phyloP scores from a whole-genome alignment of 1,140 invertebrate species.

The Maconellicoccus hirsutus region DNA sequence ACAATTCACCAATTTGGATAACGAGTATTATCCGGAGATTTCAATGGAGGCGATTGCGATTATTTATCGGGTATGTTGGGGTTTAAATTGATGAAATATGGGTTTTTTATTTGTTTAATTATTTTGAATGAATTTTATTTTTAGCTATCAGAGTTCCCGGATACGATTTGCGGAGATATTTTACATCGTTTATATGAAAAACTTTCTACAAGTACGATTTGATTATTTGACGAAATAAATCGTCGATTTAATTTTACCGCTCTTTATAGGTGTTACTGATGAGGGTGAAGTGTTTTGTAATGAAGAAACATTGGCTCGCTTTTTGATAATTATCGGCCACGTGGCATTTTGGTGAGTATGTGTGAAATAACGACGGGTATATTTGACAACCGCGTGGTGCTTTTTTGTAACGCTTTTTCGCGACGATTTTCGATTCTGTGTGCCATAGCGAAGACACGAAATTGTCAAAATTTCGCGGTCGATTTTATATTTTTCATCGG shows the following conservation, averaged over 20 bases:
- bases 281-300: not conserved
- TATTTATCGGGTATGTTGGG: conserved; percentile 48
- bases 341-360: conserved; percentile 27
- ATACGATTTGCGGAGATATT: not conserved
- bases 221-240: too few species aligned
- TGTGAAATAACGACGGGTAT: too few species aligned
- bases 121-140: not conserved
- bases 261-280: too few species aligned
- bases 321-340: conserved; percentile 26
- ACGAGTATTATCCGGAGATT: conserved; percentile 44
- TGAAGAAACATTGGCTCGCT: conserved; percentile 22
- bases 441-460: too few species aligned
- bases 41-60: conserved; percentile 45
- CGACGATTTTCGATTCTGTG: too few species aligned
- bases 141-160: conserved; percentile 13
- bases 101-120: not conserved
- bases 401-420: too few species aligned
- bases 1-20: conserved; percentile 36
- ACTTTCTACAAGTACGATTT: too few species aligned
- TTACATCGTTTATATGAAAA: not conserved
- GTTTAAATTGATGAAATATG: not conserved
- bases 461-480: too few species aligned
- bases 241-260: too few species aligned
- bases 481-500: too few species aligned
- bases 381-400: too few species aligned